Base-by-base conservation (phyloP, 2,113 vertebrate genomes). In the Cricetomys ansorgei region DNA sequence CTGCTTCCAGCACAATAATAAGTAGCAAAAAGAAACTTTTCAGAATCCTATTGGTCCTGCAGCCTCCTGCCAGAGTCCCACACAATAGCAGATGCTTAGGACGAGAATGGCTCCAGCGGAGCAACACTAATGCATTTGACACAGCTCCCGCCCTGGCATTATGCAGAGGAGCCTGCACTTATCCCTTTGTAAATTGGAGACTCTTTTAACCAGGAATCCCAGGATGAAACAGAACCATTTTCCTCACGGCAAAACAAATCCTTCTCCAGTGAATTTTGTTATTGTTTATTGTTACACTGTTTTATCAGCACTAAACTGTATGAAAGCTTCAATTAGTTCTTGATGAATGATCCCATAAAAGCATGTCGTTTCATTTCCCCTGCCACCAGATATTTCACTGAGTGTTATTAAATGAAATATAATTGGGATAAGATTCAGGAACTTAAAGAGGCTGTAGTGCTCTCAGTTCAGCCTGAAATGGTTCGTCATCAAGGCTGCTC, bases 281-380 rank as follows among this genome's bases (percentile, higher is more conserved):
- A 99, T 99, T 99, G 99, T 99, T 99, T 99, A 98, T 99, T 98
- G 99, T 99, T 98, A 99, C 99, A 99, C 97, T 98, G 98, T 99
- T 99, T 99, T 99, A 99, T 99, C 99, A 99, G 99, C 99, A 99
- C 99, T 99, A 99, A 99, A 99, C 98, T 99, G 98, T 99, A 99
- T 99, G 99, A 99, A 99, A 99, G 99, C 99, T 99, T 99, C 99
- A 99, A 99, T 99, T 99, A 99, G 99, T 99, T 99, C 99, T 99
- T 99, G 99, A 99, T 99, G 99, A 99, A 99, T 99, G 99, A 99
- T 99, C 99, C 99, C 99, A 99, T 99, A 99, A 99, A 99, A 99
- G 99, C 99, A 98, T 98, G 98, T 99, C 99, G 99, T 99, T 99
- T 99, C 99, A 99, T 99, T 99, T 99, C 99, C 99, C 99, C 98